Base-by-base conservation (phyloP, 2,797 vertebrate genomes). In the Mormyrus proboscirostris region DNA sequence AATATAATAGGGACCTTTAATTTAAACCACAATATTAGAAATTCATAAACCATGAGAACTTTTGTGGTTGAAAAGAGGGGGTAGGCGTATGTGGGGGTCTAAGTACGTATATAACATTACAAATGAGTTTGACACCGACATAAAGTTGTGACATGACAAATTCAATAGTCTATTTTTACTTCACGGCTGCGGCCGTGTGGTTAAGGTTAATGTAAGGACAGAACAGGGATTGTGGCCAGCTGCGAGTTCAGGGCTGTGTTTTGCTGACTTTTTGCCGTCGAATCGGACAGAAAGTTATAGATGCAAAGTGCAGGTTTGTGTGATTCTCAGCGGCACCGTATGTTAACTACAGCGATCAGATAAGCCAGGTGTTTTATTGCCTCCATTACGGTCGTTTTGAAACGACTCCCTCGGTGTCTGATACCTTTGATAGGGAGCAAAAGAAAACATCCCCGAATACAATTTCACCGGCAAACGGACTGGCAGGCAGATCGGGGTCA, bases 281-380 rank as follows among this genome's bases (percentile, higher is more conserved):
- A 83, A 59, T 88, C 50, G 22, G 8, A 4, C 25, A 22, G 33
- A 44, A 53, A 22, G 49, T 82, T 89, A 57, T 2, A 53, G 88
- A 41, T 41, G 59, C 88, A 82, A 89, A 83, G 86, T 83, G 73
- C 88, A 55, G 2, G 33, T 82, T 8, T 83, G 73, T 57, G 86
- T n/a, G 44, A 47, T 73, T 73, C 87, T 88, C 84, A 4, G 49
- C 59, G 29, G 87, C 33, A 88, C 87, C 76, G 87, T 86, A 86
- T 86, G 82, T 73, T 84, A 88, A 86, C 82, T 25, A 12, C 50
- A 33, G 44, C 5, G 4, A 55, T 49, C 14, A 88, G 89, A 88
- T 90, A 90, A 88, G 57, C 50, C 59, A 86, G 89, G 89, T 90
- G 79, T 88, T 90, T 88, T 90, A 86, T 55, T 86, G 33, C 33